A percentile compares a stretch with the other conserved stretches of the same genome.
Conservation (phyloP, 2,888 invertebrate genomes). For the Agrypnus murinus region DNA sequence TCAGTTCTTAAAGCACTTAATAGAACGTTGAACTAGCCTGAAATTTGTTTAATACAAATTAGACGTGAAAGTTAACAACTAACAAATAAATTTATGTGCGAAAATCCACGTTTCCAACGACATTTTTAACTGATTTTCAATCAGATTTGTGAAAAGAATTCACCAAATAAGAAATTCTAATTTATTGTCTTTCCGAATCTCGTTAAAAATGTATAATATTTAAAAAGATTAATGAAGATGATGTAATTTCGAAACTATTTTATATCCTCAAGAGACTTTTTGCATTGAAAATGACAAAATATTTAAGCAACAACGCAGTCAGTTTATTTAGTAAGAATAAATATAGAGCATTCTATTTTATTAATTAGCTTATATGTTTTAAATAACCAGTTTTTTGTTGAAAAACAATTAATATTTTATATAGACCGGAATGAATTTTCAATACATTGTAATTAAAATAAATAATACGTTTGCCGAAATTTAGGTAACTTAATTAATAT, state of each 20-base stretch:
- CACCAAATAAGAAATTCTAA: background rate
- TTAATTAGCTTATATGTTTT: too few relatives aligned
- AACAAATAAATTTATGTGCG: constrained; percentile 12
- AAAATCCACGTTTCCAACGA: background rate
- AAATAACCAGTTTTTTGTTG: background rate
- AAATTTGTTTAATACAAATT: constrained; percentile 19
- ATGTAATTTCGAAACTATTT: background rate
- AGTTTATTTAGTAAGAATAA: constrained; percentile 12
- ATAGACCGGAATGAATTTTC: background rate
- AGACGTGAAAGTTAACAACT: constrained; percentile 19
- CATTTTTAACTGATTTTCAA: constrained; percentile 10
- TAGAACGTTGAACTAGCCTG: constrained; percentile 9
- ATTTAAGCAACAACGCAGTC: background rate
- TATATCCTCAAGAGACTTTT: background rate
- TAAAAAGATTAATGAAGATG: background rate
- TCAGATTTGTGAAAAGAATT: background rate
- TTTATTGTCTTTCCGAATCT: background rate
- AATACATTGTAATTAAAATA: too few relatives aligned
- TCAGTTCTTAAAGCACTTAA: constrained; percentile 17
- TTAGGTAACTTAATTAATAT: constrained; percentile 7
- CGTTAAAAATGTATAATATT: background rate
- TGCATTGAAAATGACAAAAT: constrained; percentile 28
- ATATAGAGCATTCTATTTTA: constrained; percentile 22
- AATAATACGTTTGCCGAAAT: background rate
- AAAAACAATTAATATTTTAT: background rate